Evolutionary conservation across 2,113 vertebrate genomes (phyloP), one percentile per base, ranked within the genome.

Genomic region (Hyla sarda): DNA sequence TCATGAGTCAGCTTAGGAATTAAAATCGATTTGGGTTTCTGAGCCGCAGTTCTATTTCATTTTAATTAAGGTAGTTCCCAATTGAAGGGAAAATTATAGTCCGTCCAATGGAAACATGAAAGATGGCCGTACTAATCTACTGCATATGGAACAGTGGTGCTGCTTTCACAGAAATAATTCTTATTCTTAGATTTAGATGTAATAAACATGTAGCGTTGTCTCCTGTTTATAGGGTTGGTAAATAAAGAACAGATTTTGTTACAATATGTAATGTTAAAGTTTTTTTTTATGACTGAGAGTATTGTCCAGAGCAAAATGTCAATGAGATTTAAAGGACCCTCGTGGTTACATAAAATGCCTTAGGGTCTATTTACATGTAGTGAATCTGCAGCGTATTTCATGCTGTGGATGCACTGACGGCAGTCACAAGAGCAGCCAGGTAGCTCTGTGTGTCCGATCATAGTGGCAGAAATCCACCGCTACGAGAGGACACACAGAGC

Each of bases 21-120:
- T 81, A 81, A 81, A 81, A 81, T 81, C 78, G 78, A 81, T 81
- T 65, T 65, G 58, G 56, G 37, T 81, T 81, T 34, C 78, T 47
- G 34, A 47, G 78, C 34, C 25, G 56, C 56, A 45, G 41, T 65
- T 47, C 78, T 56, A 65, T 81, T 81, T 65, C 34, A 45, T 12
- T 41, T 52, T 56, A 80, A 80, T 80, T 80, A 80, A 80, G 58
- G 77, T 41, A 41, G 41, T 80, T 58, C 56, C 50, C 48, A 54
- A 50, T 80, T 34, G 77, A 58, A 62, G 32, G 77, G 77, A 60
- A 80, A 60, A 45, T 41, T 54, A 77, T 23, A 34, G 75, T 23
- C 11, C 32, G 14, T 80, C 77, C 77, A 80, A 45, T n/a, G 77
- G 78, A 34, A 81, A 81, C 28, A 25, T 28, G 21, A 81, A 65